Conservation (phyloP, 2,113 vertebrate species). For the Menidia beryllina region DNA sequence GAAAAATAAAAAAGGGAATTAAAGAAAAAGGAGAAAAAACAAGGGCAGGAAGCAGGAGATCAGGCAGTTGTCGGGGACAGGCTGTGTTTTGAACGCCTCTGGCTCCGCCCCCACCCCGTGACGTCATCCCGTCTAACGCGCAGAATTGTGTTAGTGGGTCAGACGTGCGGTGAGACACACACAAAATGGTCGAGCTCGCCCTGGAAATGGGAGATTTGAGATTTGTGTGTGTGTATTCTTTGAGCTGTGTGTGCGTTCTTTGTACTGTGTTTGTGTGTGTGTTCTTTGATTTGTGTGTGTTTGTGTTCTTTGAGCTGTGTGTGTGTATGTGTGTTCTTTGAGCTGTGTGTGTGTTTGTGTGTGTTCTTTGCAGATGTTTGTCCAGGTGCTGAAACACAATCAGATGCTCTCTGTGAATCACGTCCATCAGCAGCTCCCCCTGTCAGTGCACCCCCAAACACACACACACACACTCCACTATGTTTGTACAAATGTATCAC, state of each 20-base stretch:
- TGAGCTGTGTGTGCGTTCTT: too few species aligned
- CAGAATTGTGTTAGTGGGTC: slow-evolving; percentile 81
- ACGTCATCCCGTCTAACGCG: slow-evolving; percentile 30
- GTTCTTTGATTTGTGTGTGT: too few species aligned
- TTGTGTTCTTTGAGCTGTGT: too few species aligned
- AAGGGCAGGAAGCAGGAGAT: slow-evolving; percentile 47
- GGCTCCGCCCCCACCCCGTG: slow-evolving; percentile 59
- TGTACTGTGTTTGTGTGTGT: too few species aligned
- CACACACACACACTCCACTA: neutral
- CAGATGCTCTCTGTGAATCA: neutral
- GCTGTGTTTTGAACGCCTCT: slow-evolving; percentile 64
- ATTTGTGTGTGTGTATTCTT: too few species aligned
- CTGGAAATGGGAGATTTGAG: slow-evolving; percentile 69
- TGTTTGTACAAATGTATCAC: neutral
- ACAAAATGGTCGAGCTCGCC: slow-evolving; percentile 75
- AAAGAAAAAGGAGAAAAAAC: slow-evolving; percentile 27
- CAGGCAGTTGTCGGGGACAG: slow-evolving; percentile 38
- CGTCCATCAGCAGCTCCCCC: too few species aligned
- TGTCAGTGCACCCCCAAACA: neutral
- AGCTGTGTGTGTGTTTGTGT: too few species aligned
- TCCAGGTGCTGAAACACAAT: neutral
- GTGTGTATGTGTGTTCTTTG: too few species aligned
- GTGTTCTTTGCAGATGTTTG: neutral
- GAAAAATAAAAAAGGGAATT: neutral
- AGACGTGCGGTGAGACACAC: slow-evolving; percentile 69